Percentiles rank a stretch among this genome's conserved stretches.
phyloP scores from a whole-genome alignment of 2,888 invertebrate genomes.

The Sarcophaga carnaria region DNA sequence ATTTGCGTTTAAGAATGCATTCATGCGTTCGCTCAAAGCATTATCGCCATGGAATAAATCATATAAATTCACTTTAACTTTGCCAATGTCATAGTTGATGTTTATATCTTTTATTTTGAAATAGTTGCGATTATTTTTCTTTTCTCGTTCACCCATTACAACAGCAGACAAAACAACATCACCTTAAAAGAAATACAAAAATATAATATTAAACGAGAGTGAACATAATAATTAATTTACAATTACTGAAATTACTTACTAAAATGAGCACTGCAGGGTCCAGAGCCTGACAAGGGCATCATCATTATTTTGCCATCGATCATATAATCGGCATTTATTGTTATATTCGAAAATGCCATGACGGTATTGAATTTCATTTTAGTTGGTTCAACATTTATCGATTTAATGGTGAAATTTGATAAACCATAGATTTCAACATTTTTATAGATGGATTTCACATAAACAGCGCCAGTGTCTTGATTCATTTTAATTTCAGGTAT shows the following conservation, averaged over 20 bases:
- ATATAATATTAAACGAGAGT: neutral
- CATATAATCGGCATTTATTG: slow-evolving; percentile 85
- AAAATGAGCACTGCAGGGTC: slow-evolving; percentile 86
- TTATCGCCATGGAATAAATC: slow-evolving; percentile 89
- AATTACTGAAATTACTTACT: slow-evolving; percentile 82
- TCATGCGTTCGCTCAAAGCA: slow-evolving; percentile 87
- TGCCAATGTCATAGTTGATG: slow-evolving; percentile 86
- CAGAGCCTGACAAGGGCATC: slow-evolving; percentile 88
- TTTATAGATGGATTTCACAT: slow-evolving; percentile 86
- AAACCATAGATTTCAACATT: slow-evolving; percentile 86
- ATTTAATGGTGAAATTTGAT: slow-evolving; percentile 85
- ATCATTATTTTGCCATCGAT: slow-evolving; percentile 88
- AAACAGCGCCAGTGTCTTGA: slow-evolving; percentile 87
- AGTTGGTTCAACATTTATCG: slow-evolving; percentile 82
- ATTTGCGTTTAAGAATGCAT: slow-evolving; percentile 89
- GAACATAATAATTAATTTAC: too few relatives aligned
- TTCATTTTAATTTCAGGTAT: slow-evolving; percentile 87
- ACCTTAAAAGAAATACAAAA: slow-evolving; percentile 81
- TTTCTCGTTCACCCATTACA: slow-evolving; percentile 84
- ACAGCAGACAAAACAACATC: slow-evolving; percentile 86
- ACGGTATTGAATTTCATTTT: slow-evolving; percentile 84
- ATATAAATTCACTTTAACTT: slow-evolving; percentile 86
- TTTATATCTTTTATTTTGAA: slow-evolving; percentile 86
- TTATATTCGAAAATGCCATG: slow-evolving; percentile 85
- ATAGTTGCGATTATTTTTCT: slow-evolving; percentile 82